Base-by-base conservation (phyloP, 1,140 invertebrate genomes). In the Charaxes varanes region DNA sequence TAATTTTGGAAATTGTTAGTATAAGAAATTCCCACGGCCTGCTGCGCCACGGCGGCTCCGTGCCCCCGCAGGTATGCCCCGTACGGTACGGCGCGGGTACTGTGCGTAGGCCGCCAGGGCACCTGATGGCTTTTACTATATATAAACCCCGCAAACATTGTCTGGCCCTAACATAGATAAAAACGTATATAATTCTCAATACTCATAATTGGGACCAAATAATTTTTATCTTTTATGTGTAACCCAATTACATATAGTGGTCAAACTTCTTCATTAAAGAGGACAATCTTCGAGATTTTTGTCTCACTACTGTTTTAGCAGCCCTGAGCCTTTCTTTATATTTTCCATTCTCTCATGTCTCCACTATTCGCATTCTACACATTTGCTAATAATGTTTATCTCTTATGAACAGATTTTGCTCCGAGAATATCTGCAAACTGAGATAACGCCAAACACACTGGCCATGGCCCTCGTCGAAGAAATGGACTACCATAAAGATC, bases 11-110 rank as follows among this genome's bases (percentile, higher is more conserved):
- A n/a, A n/a, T n/a, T n/a, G n/a, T n/a, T n/a, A n/a, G n/a, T n/a
- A n/a, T n/a, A n/a, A n/a, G n/a, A n/a, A n/a, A n/a, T n/a, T n/a
- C n/a, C n/a, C 62, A 76, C 1, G 90, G 94, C 62, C 91, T 97
- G 41, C 85, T 99, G 6, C 85, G 89, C 2, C 91, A 97, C 70
- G 97, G 97, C n/a, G 97, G 97, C 24, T 94, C 94, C 0, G 90
- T 92, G 47, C 93, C 93, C 2, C 76, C 76, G 1, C 63, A 65
- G 56, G 67, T 78, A 42, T 12, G 13, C 6, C 6, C 2, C 6
- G 26, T n/a, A 6, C 0, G 8, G 12, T 4, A 3, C 1, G 2
- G 3, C 13, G 6, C 24, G 5, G 10, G 24, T 5, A 13, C 2
- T 4, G 7, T 19, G 18, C 4, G 3, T 11, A 27, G 12, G 24